phyloP scores from a whole-genome alignment of 2,797 vertebrate species.

The Microctenopoma stevenorrisi region DNA sequence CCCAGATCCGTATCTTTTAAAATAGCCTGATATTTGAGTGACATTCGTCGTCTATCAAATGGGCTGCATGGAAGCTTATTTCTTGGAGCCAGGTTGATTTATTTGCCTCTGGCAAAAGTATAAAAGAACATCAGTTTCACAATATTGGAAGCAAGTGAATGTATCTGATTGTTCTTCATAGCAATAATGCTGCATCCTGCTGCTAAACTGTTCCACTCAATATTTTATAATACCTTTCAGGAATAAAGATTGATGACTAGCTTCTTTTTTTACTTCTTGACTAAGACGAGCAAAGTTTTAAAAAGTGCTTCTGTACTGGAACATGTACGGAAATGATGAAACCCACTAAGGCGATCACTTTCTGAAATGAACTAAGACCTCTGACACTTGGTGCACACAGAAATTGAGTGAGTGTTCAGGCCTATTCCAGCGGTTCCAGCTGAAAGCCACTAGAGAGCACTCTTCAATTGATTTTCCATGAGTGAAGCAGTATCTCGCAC shows the following conservation, averaged over 20 bases:
- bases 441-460: conserved; percentile 79
- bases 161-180: conserved; percentile 47
- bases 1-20: conserved; percentile 35
- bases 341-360: conserved; percentile 42
- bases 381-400: conserved; percentile 5
- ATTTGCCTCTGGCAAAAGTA: conserved; percentile 39
- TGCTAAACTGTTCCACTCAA: conserved; percentile 38
- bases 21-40: conserved; percentile 49
- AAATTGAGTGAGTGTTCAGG: conserved; percentile 3
- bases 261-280: conserved; percentile 15
- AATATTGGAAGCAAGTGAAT: conserved; percentile 34
- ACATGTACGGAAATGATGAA: conserved; percentile 16
- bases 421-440: conserved; percentile 46
- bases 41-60: conserved; percentile 43
- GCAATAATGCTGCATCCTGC: conserved; percentile 47
- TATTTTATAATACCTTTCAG: conserved; percentile 20
- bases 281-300: conserved; percentile 29
- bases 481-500: conserved; percentile 22
- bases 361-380: conserved; percentile 5
- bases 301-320: conserved; percentile 1
- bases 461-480: conserved; percentile 71
- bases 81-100: conserved; percentile 45
- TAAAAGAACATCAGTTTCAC: conserved; percentile 36
- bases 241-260: conserved; percentile 48
- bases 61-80: conserved; percentile 51